Base-by-base conservation (phyloP, 2,113 vertebrate species). In the Corythornis cristatus region DNA sequence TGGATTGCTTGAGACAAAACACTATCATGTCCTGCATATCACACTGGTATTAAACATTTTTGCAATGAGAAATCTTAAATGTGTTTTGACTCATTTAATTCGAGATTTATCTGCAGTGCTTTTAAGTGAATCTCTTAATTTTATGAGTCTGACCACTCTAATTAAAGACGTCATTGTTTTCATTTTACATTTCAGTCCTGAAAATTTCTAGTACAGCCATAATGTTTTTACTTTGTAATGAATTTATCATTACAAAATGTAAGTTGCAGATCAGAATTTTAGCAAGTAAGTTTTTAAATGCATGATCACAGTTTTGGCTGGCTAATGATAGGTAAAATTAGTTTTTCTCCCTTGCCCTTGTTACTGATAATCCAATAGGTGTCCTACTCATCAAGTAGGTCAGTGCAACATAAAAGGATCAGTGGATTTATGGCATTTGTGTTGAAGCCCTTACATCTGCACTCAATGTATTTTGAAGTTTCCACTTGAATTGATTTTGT, bases 21-120 rank as follows among this genome's bases (percentile, higher is more conserved):
- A 37, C 37, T 37, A 37, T 37, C 37, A 37, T 37, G 37, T 37
- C 37, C 37, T 37, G 37, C 37, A 37, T 37, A 37, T 37, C 37
- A 37, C 37, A 37, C 66, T 94, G 82, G 56, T 86, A 92, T 92
- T 94, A 58, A 92, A 90, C 22, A 75, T 28, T 84, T 86, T 75
- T 42, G 33, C 71, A 82, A 45, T 90, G 37, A 66, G 78, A 82
- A 84, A 87, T 86, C 25, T 93, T 85, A 92, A 89, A 76, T 85
- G 76, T 92, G 86, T 93, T 96, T 89, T 95, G 90, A 94, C 86
- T 94, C 77, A 91, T 89, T 95, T 91, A 45, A 79, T 73, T 94
- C 70, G 79, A 82, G 28, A 51, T 91, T 93, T 35, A 62, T 89
- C 67, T 90, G 46, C 53, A 88, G 20, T 2, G 2, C 88, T 95